A percentile compares a stretch with the other conserved stretches of the same genome.
Conservation (phyloP, 2,888 invertebrate species). For the Machimus rusticus region DNA sequence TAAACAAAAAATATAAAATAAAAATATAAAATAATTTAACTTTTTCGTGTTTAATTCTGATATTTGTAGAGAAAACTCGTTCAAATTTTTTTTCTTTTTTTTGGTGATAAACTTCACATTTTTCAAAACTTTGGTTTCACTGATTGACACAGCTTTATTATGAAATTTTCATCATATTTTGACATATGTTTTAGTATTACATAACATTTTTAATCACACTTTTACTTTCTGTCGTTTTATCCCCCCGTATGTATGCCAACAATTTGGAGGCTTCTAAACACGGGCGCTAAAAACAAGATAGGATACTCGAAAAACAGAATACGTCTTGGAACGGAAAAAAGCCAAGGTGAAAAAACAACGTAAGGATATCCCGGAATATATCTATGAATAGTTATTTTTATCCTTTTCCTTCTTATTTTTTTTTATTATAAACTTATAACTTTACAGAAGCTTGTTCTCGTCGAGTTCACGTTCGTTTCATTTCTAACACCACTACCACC, state of each 20-base stretch:
- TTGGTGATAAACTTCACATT: not conserved
- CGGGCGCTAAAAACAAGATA: not conserved
- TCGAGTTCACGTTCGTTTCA: slow-evolving; percentile 2
- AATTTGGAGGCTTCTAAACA: not conserved
- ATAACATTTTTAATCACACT: slow-evolving; percentile 33
- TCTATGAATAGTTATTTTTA: slow-evolving; percentile 13
- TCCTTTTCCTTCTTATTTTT: not conserved
- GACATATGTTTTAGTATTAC: slow-evolving; percentile 35
- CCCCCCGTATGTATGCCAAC: not conserved
- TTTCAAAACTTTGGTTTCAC: not conserved
- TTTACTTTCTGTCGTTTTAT: slow-evolving; percentile 7
- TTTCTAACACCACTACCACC: slow-evolving; percentile 19
- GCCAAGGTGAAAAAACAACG: slow-evolving; percentile 2
- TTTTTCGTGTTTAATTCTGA: not conserved
- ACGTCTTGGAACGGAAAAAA: not conserved
- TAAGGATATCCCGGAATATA: not conserved
- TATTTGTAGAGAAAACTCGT: not conserved
- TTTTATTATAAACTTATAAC: slow-evolving; percentile 21
- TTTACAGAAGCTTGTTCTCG: slow-evolving; percentile 1
- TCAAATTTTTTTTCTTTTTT: too few relatives aligned
- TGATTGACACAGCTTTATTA: not conserved
- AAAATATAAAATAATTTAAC: not conserved
- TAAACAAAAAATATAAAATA: not conserved
- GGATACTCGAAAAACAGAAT: not conserved
- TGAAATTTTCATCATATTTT: not conserved